These are phyloP conservation scores for Cephalotes varians DNA, from an alignment of 2,888 invertebrate genomes.

Conservation along the genomic window DNA sequence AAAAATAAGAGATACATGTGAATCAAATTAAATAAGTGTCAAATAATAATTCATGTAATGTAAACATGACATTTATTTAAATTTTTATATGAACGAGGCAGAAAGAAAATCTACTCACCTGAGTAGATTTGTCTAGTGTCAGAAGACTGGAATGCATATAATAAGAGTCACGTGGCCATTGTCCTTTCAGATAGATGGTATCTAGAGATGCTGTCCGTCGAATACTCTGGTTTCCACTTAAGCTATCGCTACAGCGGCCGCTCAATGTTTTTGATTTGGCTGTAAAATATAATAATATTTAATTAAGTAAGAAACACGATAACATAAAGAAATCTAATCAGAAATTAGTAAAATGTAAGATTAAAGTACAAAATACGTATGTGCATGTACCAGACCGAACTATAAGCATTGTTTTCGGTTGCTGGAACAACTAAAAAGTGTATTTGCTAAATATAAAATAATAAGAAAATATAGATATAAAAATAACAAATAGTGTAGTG, in stretches of 20 bases:
- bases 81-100: neutral
- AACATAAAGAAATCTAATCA: neutral
- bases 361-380: neutral
- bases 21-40: neutral
- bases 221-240: constrained; percentile 89
- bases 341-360: neutral
- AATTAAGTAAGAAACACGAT: neutral
- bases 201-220: constrained; percentile 93
- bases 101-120: constrained; percentile 87
- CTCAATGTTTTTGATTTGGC: constrained; percentile 87
- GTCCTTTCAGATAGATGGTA: constrained; percentile 92
- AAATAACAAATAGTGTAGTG: constrained; percentile 52
- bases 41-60: neutral
- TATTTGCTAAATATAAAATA: constrained; percentile 36
- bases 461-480: constrained; percentile 34
- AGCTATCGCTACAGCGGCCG: constrained; percentile 86
- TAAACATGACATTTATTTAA: neutral
- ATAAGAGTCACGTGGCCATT: constrained; percentile 91
- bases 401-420: constrained; percentile 71
- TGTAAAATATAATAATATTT: constrained; percentile 76
- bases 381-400: constrained; percentile 69
- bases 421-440: constrained; percentile 56
- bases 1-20: neutral
- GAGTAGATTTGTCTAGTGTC: constrained; percentile 93
- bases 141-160: constrained; percentile 90